These are phyloP conservation scores for Lasiurus borealis DNA, from an alignment of 2,113 vertebrate genomes.

Conservation along the genomic window DNA sequence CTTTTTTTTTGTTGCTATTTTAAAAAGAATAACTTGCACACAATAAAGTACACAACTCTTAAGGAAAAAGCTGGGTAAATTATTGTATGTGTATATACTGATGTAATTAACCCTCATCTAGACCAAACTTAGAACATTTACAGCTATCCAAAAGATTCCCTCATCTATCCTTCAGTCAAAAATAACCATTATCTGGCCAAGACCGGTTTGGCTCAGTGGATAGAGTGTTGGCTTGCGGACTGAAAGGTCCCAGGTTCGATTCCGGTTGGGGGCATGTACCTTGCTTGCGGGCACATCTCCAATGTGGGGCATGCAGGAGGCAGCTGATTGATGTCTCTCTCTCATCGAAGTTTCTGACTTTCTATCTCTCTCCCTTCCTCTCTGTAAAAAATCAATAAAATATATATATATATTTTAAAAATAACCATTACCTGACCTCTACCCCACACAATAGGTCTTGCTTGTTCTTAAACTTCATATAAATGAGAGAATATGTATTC, in stretches of 20 bases:
- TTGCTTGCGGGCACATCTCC: too few relatives aligned
- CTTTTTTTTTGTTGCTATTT: neutral
- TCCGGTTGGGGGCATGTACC: too few relatives aligned
- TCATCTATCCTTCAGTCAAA: neutral
- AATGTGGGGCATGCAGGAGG: too few relatives aligned
- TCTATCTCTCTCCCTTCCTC: too few relatives aligned
- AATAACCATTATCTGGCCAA: neutral
- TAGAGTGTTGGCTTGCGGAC: too few relatives aligned
- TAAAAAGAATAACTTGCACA: neutral
- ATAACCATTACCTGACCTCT: neutral
- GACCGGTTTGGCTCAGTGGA: too few relatives aligned
- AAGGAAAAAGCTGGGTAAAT: neutral
- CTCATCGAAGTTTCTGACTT: too few relatives aligned
- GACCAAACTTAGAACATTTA: neutral
- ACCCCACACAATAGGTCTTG: neutral
- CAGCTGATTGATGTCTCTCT: too few relatives aligned
- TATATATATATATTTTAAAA: neutral
- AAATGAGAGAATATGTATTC: conserved; percentile 8
- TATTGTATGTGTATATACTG: neutral
- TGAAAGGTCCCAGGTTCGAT: too few relatives aligned
- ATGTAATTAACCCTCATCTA: neutral
- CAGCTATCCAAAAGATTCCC: neutral
- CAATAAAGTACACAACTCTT: neutral
- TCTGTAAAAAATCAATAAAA: too few relatives aligned
- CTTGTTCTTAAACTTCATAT: neutral